These are phyloP conservation scores for Drosophila formosana DNA, from an alignment of 2,888 invertebrate species.

Conservation along the genomic window DNA sequence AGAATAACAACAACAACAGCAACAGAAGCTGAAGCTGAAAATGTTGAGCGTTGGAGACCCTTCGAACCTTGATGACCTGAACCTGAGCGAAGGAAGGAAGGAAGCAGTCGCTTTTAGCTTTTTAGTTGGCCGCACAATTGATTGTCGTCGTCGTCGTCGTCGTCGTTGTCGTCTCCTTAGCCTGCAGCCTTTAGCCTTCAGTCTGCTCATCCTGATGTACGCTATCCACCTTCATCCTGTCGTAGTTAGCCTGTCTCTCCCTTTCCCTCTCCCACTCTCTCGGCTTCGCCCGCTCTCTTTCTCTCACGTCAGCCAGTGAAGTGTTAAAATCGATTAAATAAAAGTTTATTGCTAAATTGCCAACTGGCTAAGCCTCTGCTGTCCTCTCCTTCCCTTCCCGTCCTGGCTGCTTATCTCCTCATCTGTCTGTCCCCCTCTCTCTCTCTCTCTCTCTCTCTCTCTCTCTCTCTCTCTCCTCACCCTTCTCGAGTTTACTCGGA, in stretches of 20 bases:
- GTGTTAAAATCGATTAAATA: conserved; percentile 80
- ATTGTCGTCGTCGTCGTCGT: conserved; percentile 47
- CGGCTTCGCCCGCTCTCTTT: neutral
- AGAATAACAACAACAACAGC: conserved; percentile 8
- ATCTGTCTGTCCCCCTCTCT: neutral
- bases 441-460: neutral
- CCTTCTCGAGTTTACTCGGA: neutral
- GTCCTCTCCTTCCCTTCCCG: neutral
- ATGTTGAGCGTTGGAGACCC: conserved; percentile 29
- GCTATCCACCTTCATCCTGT: conserved; percentile 8
- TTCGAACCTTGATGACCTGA: conserved; percentile 28
- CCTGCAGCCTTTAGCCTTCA: neutral
- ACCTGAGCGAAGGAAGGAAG: conserved; percentile 23
- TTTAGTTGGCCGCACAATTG: conserved; percentile 71
- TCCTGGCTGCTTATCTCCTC: neutral
- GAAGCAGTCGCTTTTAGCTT: conserved; percentile 52
- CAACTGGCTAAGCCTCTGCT: conserved; percentile 62
- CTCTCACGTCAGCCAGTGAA: conserved; percentile 57
- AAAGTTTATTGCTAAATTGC: conserved; percentile 80
- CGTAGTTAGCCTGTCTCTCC: conserved; percentile 31
- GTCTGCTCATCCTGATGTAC: neutral
- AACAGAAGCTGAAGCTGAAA: neutral
- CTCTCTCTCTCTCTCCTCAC: neutral
- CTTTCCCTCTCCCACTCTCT: neutral
- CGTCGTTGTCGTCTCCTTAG: neutral